Base-by-base conservation (phyloP, 1,140 invertebrate species). In the Drosophila subobscura region DNA sequence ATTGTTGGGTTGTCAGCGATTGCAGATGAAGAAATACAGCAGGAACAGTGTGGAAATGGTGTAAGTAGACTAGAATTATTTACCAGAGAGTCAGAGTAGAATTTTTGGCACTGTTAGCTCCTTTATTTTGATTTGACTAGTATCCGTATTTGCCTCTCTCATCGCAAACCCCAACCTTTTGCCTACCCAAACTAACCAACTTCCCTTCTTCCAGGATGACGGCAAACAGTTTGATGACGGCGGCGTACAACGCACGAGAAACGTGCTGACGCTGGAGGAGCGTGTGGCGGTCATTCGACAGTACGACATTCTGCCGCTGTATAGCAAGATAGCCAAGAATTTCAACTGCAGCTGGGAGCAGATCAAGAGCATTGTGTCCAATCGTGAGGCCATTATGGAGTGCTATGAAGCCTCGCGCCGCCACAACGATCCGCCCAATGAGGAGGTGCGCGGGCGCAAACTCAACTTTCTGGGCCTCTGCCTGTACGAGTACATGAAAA, bases 341-440 rank as follows among this genome's bases (percentile, higher is more conserved):
- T 91, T 91, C 45, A 91, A 91, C 40, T 91, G 90, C 33, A 90
- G 90, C 58, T 91, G 85, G 86, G 86, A 91, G 51, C 90, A 91
- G 55, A 91, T 91, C 49, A 91, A 91, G 37, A 91, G 79, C 58
- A 90, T 91, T 4, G 61, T 91, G 3, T n/a, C 65, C 3, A 91
- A 91, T 58, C 79, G 90, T 0, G 70, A 79, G 2, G 70, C 86
- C 8, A 90, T 91, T 4, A 49, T 91, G 59, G 72, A 83, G 40
- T 91, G 85, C 53, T 75, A 91, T 33, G 68, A 88, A 53, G 89
- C 81, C 12, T 79, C 81, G 3, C 51, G 58, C 5, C 45, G 56
- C 0, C 44, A 63, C n/a, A 72, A 58, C 42, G 65, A 64, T 7
- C 51, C 63, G 10, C 64, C 53, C 5, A 66, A 75, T 33, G 58